Conservation (phyloP, 2,113 vertebrate genomes). For the Ciconia boyciana region DNA sequence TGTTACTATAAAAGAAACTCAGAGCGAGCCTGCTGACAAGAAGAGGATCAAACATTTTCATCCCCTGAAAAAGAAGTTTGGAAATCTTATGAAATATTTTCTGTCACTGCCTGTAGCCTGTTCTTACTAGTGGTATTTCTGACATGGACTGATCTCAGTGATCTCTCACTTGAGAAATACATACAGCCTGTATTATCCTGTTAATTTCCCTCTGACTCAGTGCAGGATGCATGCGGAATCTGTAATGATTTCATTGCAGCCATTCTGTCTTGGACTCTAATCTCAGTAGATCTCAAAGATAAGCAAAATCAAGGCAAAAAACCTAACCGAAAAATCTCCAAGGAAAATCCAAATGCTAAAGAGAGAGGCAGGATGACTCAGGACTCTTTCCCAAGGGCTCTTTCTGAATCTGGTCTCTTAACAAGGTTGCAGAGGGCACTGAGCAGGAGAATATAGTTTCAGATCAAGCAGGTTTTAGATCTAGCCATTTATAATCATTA, state of each 20-base stretch:
- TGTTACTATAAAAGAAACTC: background rate
- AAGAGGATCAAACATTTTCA: constrained; percentile 1
- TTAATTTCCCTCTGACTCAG: constrained; percentile 48
- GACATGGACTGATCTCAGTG: background rate
- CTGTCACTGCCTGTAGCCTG: background rate
- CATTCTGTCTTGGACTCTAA: constrained; percentile 10
- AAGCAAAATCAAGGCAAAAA: constrained; percentile 30
- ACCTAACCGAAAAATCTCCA: background rate
- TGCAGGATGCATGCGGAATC: constrained; percentile 4
- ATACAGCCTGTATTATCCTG: background rate
- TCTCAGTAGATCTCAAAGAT: constrained; percentile 19
- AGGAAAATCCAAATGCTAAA: background rate
- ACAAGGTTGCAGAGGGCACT: background rate
- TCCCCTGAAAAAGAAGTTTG: background rate
- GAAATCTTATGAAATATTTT: background rate
- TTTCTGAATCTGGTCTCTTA: background rate
- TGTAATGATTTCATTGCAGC: constrained; percentile 17
- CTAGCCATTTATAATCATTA: constrained; percentile 38
- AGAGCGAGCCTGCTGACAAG: background rate
- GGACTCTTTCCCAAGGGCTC: background rate
- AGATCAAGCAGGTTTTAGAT: constrained; percentile 6
- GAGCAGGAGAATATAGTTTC: background rate
- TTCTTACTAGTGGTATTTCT: background rate
- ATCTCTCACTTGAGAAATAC: constrained; percentile 41
- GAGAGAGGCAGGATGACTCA: background rate